Base-by-base conservation (phyloP, 2,888 invertebrate species). In the Eucriotettix oculatus region DNA sequence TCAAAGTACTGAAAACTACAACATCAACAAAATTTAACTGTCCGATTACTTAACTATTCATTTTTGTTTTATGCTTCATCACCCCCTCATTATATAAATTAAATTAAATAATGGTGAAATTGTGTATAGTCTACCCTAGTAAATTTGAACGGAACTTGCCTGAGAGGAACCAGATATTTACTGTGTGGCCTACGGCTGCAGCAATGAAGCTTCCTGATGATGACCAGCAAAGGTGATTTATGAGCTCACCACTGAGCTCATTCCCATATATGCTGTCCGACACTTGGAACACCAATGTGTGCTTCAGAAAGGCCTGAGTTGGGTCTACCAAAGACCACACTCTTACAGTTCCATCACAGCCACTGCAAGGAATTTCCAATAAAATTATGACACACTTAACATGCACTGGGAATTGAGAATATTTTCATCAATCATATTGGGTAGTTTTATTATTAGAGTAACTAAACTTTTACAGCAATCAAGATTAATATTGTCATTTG, bases 271-370 rank as follows among this genome's bases (percentile, higher is more conserved):
- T 68, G 63, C 74, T 72, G 44, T 74, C 71, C 2, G 76, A 74
- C 64, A 76, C 74, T 63, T 76, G 74, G 67, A 80, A 81, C 11
- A 80, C 74, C 62, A 79, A 71, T 1, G 80, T 80, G 63, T 78
- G 78, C 65, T 80, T 78, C 61, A 80, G 69, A 60, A 70, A 69
- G 61, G 70, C 69, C 61, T 72, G 71, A 42, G 71, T 71, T 60
- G 71, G 69, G 63, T 71, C 71, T 59, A 73, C 72, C 10, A 76
- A 72, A 55, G 74, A 71, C 83, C 82, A 82, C 14, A 81, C 70
- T 17, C 82, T 70, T 0, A 82, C 78, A 2, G 81, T 82, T n/a
- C 81, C 80, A 69, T 83, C 83, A 68, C 76, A 78, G 1, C 79
- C 81, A 67, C 79, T 77, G 67, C 12, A 68, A 67, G 53, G 14